Base-by-base conservation (phyloP, 2,113 vertebrate genomes). In the Agelaius tricolor region DNA sequence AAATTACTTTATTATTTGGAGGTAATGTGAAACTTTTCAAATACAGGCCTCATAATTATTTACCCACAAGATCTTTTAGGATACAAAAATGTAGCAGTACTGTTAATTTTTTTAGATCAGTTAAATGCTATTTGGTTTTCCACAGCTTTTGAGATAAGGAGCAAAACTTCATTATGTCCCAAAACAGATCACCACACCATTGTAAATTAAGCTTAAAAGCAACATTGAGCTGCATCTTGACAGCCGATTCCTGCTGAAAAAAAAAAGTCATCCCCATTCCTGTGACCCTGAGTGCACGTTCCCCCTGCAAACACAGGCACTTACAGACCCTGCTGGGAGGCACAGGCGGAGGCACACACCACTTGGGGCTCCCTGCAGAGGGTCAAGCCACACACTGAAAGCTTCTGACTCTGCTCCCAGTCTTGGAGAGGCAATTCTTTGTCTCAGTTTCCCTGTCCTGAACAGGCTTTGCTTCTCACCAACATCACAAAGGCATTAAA, bases 1-100 rank as follows among this genome's bases (percentile, higher is more conserved):
- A 96, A 95, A 93, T 97, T 89, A 93, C 61, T 97, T 97, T 96
- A 97, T 95, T 97, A 74, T 41, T 77, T 57, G 61, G 93, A 95
- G 94, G 86, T 89, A 89, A 92, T 1, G 13, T 63, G 63, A 80
- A 92, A 84, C 30, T 71, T 91, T 81, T 84, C 76, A 89, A 37
- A 68, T 59, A 78, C 44, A 90, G 47, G 73, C 89, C 86, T 92
- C 68, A 49, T 47, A 22, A 30, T 68, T 88, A 72, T 90, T 93
- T 87, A 75, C 68, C 65, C 92, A 92, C 37, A 54, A 55, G 22
- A 43, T 63, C 52, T 92, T 91, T 73, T 30, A 93, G 57, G 52
- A 90, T 89, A 88, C 2, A 82, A 89, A 92, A 89, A 63, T 7
- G 22, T 35, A 51, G 59, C 72, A 90, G 83, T 86, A 63, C 63